Evolutionary conservation across 64 coral and sea anemone species (phyloP), one percentile per base, ranked within the genome.

Genomic region (Pocillopora damicornis): DNA sequence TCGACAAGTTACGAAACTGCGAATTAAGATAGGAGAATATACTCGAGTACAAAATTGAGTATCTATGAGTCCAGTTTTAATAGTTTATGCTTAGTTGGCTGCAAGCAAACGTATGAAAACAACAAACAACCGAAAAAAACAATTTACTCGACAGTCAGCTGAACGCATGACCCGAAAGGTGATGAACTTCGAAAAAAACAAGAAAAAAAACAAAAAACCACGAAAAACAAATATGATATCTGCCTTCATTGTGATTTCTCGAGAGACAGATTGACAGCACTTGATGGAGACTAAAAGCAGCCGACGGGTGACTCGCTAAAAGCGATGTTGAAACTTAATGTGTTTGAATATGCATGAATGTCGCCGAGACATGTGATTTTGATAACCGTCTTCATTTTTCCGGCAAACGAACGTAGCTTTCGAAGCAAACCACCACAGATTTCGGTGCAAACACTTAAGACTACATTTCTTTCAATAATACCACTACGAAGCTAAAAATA

Each of bases 311-410:
- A 84, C 25, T 20, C 81, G 56, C 35, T 69, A 23, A 71, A 84
- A 72, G 37, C 81, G 57, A 84, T 72, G 15, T 71, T 63, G 11
- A n/a, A 84, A 36, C 63, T 81, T 37, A 81, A 84, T 71, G 71
- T 84, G 63, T 18, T 71, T 84, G 64, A 84, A 65, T 11, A 23
- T 69, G 11, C 63, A 57, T 71, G 42, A 51, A 51, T 7, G 63
- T 37, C 5, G 25, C 5, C 81, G 22, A 72, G 71, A 37, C 60
- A 82, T 66, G 61, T 82, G 80, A 82, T 62, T 51, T 51, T 67
- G 35, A 71, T 71, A 62, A 62, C 58, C 15, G 13, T 57, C 36
- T 58, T 14, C 38, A 65, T 72, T 84, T 84, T 25, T 37, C 9
- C 64, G 63, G 22, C 5, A 66, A 72, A 71, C 61, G 35, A 30